A percentile compares a stretch with the other conserved stretches of the same genome.
These are phyloP conservation scores for Pachypanchax playfairii DNA, from an alignment of 2,113 vertebrate species.

Conservation along the genomic window DNA sequence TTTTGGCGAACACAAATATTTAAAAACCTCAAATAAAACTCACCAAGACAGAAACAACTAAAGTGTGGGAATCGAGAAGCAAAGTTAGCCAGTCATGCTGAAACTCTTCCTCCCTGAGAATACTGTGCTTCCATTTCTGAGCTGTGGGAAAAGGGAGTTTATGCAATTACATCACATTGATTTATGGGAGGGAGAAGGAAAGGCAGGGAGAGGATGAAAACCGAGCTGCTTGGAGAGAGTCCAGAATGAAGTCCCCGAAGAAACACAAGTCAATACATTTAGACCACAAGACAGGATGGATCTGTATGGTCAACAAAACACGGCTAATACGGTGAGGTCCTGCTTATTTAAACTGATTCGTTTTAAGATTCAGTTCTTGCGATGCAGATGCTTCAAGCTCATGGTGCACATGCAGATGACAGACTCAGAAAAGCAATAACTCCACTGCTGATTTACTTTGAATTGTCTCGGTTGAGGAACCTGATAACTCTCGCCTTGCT, in stretches of 20 bases:
- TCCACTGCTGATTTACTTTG: slow-evolving; percentile 15
- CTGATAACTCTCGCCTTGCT: slow-evolving; percentile 40
- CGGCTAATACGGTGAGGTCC: slow-evolving; percentile 22
- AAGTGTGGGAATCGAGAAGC: slow-evolving; percentile 45
- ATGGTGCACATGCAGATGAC: slow-evolving; percentile 2
- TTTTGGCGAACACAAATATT: slow-evolving; percentile 36
- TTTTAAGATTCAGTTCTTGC: slow-evolving; percentile 24
- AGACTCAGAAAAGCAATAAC: slow-evolving; percentile 33
- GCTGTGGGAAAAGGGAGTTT: slow-evolving; percentile 80
- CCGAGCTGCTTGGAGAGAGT: slow-evolving; percentile 71
- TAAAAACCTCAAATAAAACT: slow-evolving; percentile 40
- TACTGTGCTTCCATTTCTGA: slow-evolving; percentile 39
- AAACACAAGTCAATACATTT: slow-evolving; percentile 78
- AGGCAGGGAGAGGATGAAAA: slow-evolving; percentile 74
- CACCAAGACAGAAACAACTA: slow-evolving; percentile 28
- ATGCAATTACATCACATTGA: slow-evolving; percentile 80
- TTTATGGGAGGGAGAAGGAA: slow-evolving; percentile 73
- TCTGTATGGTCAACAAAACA: slow-evolving; percentile 45
- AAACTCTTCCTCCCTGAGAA: slow-evolving; percentile 63
- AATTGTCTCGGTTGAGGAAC: slow-evolving; percentile 43
- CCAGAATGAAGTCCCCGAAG: slow-evolving; percentile 75
- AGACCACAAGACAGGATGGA: slow-evolving; percentile 75
- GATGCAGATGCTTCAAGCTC: slow-evolving; percentile 33
- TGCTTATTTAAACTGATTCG: slow-evolving; percentile 16
- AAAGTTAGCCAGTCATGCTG: slow-evolving; percentile 59